These are phyloP conservation scores for Oxycera nigricornis DNA, from an alignment of 2,888 invertebrate species.

Conservation along the genomic window DNA sequence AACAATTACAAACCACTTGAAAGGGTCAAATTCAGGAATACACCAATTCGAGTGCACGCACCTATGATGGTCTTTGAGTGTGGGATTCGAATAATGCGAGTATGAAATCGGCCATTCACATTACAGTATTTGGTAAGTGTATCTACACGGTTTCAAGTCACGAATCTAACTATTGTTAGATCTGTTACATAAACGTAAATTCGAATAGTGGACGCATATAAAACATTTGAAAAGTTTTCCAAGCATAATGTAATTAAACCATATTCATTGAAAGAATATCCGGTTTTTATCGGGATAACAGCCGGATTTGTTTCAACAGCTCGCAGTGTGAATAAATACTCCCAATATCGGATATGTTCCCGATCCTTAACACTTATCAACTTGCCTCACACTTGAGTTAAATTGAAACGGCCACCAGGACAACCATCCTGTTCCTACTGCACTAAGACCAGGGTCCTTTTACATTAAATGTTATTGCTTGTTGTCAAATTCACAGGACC, in stretches of 20 bases:
- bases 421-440: not conserved
- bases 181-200: too few species aligned
- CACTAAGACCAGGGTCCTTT: conserved; percentile 10
- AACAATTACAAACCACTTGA: conserved; percentile 30
- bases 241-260: too few species aligned
- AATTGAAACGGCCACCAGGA: conserved; percentile 34
- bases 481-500: conserved; percentile 36
- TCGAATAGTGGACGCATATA: too few species aligned
- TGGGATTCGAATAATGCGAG: not conserved
- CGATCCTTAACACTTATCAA: not conserved
- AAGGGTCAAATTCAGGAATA: conserved; percentile 2
- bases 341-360: conserved; percentile 7
- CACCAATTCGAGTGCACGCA: not conserved
- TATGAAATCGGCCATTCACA: not conserved
- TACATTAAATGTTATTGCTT: conserved; percentile 33
- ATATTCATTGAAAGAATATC: too few species aligned
- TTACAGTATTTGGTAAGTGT: not conserved
- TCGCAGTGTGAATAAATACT: not conserved
- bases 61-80: not conserved
- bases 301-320: not conserved
- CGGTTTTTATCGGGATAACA: too few species aligned
- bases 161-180: too few species aligned
- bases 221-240: too few species aligned
- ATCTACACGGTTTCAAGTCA: not conserved
- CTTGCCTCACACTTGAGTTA: conserved; percentile 31